These are phyloP conservation scores for Emydocephalus ijimae DNA, from an alignment of 2,113 vertebrate genomes.

Conservation along the genomic window DNA sequence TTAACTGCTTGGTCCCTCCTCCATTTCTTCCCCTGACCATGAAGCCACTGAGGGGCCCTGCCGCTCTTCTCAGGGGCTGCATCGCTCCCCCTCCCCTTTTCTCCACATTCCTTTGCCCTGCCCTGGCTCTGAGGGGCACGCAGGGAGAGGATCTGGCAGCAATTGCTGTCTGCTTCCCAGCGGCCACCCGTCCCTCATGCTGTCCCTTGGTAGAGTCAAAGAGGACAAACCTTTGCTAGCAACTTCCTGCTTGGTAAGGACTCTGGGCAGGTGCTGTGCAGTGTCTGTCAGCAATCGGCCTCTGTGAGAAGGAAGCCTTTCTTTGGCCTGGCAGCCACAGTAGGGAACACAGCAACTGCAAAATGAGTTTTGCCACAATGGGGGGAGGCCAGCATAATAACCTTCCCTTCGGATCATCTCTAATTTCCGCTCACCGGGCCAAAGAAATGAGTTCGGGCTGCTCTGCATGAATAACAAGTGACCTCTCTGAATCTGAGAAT, in stretches of 20 bases:
- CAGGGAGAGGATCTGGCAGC: neutral
- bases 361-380: neutral
- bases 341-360: neutral
- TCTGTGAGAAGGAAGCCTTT: neutral
- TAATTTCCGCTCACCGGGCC: slow-evolving; percentile 1
- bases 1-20: neutral
- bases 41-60: neutral
- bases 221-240: neutral
- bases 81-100: neutral
- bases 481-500: neutral
- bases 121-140: neutral
- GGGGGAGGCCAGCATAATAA: neutral
- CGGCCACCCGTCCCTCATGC: neutral
- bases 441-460: neutral
- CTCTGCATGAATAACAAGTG: slow-evolving; percentile 1
- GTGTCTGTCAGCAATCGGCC: slow-evolving; percentile 12
- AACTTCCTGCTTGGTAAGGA: neutral
- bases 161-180: neutral
- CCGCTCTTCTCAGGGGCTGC: neutral
- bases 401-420: slow-evolving; percentile 3
- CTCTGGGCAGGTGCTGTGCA: neutral
- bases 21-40: neutral
- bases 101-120: neutral
- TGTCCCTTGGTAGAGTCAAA: neutral
- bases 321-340: neutral